Evolutionary conservation across 2,797 vertebrate species (phyloP).

Genomic region (Furcifer pardalis): DNA sequence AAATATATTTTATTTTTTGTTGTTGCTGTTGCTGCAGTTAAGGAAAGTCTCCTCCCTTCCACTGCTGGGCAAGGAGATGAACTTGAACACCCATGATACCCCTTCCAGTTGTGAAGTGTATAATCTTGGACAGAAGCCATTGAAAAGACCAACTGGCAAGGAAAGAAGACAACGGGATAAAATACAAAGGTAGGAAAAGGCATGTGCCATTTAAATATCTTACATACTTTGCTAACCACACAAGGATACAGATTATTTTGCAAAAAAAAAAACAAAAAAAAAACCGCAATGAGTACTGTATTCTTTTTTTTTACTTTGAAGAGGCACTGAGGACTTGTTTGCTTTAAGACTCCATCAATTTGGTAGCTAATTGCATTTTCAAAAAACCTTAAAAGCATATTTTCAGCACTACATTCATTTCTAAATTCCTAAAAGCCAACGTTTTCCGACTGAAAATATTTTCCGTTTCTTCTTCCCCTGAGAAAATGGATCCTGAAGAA

Average conservation of each 20-base stretch:
- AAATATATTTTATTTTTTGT: too few relatives aligned
- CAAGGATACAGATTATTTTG: conserved; percentile 75
- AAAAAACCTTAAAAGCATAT: conserved; percentile 38
- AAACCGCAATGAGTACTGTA: too few relatives aligned
- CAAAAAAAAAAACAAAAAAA: too few relatives aligned
- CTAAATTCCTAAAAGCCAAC: not conserved
- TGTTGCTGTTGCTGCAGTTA: too few relatives aligned
- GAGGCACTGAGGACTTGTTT: conserved; percentile 67
- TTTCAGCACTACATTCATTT: conserved; percentile 44
- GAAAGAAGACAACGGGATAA: conserved; percentile 69
- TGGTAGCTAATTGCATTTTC: conserved; percentile 48
- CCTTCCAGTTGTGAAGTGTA: not conserved
- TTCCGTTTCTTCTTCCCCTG: not conserved
- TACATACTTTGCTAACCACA: conserved; percentile 77
- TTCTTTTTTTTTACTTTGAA: conserved; percentile 79
- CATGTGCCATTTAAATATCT: conserved; percentile 78
- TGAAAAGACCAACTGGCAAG: conserved; percentile 68
- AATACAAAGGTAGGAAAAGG: conserved; percentile 74
- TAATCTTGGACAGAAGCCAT: conserved; percentile 54
- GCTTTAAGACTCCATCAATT: conserved; percentile 65
- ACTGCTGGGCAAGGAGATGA: too few relatives aligned
- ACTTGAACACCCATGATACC: too few relatives aligned
- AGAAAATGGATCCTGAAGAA: not conserved
- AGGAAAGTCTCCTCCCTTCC: too few relatives aligned
- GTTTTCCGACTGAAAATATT: conserved; percentile 19